Evolutionary conservation across 92 coral and sea anemone genomes (phyloP).

Genomic region (Virgularia gustaviana): DNA sequence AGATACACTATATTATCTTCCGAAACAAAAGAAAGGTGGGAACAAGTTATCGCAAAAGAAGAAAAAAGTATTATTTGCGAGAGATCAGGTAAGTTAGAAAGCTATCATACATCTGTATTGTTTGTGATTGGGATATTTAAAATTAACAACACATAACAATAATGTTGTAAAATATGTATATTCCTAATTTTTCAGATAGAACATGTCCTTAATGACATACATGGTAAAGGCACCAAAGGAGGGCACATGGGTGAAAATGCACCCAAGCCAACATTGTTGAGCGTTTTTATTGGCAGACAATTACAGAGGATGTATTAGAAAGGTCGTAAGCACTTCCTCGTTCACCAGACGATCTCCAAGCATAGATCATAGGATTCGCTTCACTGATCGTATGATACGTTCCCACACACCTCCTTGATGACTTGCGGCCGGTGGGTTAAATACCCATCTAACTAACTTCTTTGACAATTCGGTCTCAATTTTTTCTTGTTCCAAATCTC

Average conservation of each 20-base stretch:
- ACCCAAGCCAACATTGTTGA: no score
- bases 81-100: background rate
- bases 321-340: conserved; percentile 44
- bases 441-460: conserved; percentile 35
- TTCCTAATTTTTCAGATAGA: no score
- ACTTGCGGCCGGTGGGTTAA: conserved; percentile 58
- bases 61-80: background rate
- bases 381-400: conserved; percentile 46
- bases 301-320: no score
- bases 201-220: no score
- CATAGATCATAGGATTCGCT: conserved; percentile 45
- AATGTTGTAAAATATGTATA: no score
- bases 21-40: background rate
- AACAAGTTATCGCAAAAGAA: background rate
- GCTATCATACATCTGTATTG: no score
- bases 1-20: background rate
- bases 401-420: no score
- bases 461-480: conserved; percentile 31
- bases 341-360: conserved; percentile 44
- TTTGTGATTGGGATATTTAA: no score
- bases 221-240: no score
- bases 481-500: conserved; percentile 51
- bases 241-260: no score
- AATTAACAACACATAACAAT: no score
- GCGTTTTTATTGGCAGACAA: no score